These are phyloP conservation scores for Scolopax rusticola DNA, from an alignment of 2,797 vertebrate species.

Conservation along the genomic window DNA sequence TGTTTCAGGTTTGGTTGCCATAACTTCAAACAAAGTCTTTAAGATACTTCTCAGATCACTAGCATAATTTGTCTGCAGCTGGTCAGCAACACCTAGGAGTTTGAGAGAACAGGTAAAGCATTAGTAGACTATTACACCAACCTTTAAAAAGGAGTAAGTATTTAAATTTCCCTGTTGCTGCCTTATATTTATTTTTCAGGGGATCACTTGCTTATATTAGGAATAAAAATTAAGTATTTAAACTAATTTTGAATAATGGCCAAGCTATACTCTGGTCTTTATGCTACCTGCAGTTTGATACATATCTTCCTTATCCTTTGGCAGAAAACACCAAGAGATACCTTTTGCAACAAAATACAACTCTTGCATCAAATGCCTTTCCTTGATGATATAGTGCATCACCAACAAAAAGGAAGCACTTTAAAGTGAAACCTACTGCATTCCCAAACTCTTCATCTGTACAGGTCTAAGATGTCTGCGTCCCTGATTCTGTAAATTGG, in stretches of 20 bases:
- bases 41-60: slow-evolving; percentile 96
- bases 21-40: slow-evolving; percentile 97
- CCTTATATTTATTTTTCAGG: background rate
- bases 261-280: background rate
- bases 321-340: background rate
- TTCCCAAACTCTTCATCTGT: background rate
- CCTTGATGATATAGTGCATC: background rate
- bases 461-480: background rate
- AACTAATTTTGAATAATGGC: background rate
- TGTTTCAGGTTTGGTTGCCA: slow-evolving; percentile 94
- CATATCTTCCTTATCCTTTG: background rate
- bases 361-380: background rate
- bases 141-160: background rate
- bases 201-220: background rate
- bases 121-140: background rate
- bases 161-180: background rate
- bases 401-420: background rate
- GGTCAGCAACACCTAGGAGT: slow-evolving; percentile 92
- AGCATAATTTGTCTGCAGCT: slow-evolving; percentile 98
- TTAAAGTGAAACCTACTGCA: background rate
- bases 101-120: background rate
- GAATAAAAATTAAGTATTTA: background rate
- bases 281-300: background rate
- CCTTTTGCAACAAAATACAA: background rate
- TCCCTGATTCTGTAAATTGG: background rate